These are phyloP conservation scores for Tetrao urogallus DNA, from an alignment of 2,113 vertebrate genomes.

Conservation along the genomic window DNA sequence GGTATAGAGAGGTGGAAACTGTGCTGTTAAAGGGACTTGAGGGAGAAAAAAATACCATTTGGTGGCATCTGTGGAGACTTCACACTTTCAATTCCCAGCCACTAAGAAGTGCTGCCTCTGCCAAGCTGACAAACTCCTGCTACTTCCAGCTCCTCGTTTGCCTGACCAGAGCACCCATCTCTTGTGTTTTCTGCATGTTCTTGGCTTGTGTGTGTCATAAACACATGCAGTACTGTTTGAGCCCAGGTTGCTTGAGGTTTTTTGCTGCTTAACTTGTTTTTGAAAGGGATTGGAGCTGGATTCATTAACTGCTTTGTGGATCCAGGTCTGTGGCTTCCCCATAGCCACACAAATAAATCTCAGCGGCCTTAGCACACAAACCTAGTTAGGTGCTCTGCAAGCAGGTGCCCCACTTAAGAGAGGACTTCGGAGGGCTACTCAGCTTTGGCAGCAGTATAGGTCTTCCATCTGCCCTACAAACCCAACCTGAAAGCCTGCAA, in stretches of 20 bases:
- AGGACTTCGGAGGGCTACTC: neutral
- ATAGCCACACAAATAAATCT: neutral
- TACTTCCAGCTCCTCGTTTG: neutral
- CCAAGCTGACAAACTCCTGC: neutral
- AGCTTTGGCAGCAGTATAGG: neutral
- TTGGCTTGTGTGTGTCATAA: neutral
- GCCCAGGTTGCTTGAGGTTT: neutral
- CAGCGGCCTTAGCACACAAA: slow-evolving; percentile 52
- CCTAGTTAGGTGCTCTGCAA: slow-evolving; percentile 24
- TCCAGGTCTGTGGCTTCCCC: neutral
- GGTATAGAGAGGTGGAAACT: neutral
- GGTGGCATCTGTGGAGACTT: neutral
- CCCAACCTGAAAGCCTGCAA: neutral
- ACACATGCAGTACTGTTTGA: neutral
- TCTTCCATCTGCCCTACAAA: neutral
- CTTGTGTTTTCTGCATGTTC: neutral
- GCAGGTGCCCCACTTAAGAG: slow-evolving; percentile 21
- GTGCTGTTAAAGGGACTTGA: neutral
- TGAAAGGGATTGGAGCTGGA: neutral
- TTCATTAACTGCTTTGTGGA: neutral
- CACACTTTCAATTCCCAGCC: accelerated
- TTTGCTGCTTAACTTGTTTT: neutral
- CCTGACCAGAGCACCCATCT: neutral
- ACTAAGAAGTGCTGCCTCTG: accelerated
- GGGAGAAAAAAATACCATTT: neutral